Base-by-base conservation (phyloP, 1,140 invertebrate genomes). In the Coenobita brevimanus region DNA sequence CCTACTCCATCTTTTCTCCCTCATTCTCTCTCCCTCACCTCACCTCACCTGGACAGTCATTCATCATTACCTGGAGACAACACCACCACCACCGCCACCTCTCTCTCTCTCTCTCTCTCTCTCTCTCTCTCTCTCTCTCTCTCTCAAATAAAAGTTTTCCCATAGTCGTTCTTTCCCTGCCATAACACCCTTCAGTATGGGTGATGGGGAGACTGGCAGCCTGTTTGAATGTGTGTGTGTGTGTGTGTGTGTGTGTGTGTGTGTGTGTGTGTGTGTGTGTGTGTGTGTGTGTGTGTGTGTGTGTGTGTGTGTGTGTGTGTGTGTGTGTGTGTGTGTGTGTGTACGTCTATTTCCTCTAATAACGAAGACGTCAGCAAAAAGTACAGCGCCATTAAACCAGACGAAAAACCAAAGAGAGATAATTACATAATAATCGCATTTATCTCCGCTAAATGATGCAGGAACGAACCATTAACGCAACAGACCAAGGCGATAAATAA, bases 391-490 rank as follows among this genome's bases (percentile, higher is more conserved):
- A 43, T 36, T 6, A 17, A 62, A 62, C 21, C 21, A n/a, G 27
- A 62, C 17, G 21, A 3, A 27, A n/a, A n/a, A 62, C 60, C 27
- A n/a, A 62, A 4, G 27, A 6, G 17, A 6, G 17, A 21, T 6
- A 62, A 62, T 62, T 3, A n/a, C n/a, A n/a, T n/a, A 62, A 21
- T 79, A 79, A 79, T 79, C 30, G 43, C n/a, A n/a, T 8, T 71
- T 50, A 54, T 43, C 64, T 2, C 10, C 17, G 67, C n/a, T 84
- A 84, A 83, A 73, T 81, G 13, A 38, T 50, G 79, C 43, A 43
- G 3, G 30, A 67, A 81, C 57, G 67, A 24, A 60, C 50, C 79
- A 81, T 67, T 64, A 81, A 81, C 67, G 79, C 38, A 64, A 81
- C 50, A 54, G 50, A 54, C 57, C 17, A 38, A 71, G 24, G 41